Evolutionary conservation across 2,888 invertebrate genomes (phyloP), one percentile per base, ranked within the genome.

Genomic region (Trissoscelio sp.): DNA sequence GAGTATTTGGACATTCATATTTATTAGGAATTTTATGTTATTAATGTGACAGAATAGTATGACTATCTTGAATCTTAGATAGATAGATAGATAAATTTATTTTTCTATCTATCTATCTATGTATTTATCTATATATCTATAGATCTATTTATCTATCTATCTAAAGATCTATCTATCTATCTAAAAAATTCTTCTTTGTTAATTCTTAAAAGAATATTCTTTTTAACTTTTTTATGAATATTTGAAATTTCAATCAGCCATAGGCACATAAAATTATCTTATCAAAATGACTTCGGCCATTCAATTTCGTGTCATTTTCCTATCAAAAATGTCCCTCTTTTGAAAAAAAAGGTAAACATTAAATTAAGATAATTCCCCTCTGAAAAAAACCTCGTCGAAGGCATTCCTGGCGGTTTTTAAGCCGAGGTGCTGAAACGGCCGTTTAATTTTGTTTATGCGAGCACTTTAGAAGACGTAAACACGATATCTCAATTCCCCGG

Each of bases 401-500:
- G 46, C 62, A 55, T 53, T 77, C 22, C 48, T 22, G 44, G 39
- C 53, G 60, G 39, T 67, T 79, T 69, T 73, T 31, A 44, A 72
- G 69, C 69, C 58, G 64, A 77, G 74, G 64, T 60, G 67, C 42
- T 77, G 77, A 66, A 62, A 79, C 78, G 81, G 88, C 86, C 87
- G 87, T 91, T 91, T 89, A 89, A 91, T 90, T 90, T 91, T 90
- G 90, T 91, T 90, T 91, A 91, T 90, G 88, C 88, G 85, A 85
- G 88, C 88, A 90, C 88, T 90, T 89, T 89, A 86, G 87, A 89
- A 88, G 88, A 88, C 90, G 88, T 90, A 91, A 91, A 91, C 91
- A 89, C 89, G 90, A 87, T 91, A 91, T 91, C 91, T 90, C 91
- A 89, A 90, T 91, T 91, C 91, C 88, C 88, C 79, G 85, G 86